Percentiles rank a stretch among this genome's conserved stretches.
phyloP scores from a whole-genome alignment of 92 coral and sea anemone species.

The Palythoa grandis region DNA sequence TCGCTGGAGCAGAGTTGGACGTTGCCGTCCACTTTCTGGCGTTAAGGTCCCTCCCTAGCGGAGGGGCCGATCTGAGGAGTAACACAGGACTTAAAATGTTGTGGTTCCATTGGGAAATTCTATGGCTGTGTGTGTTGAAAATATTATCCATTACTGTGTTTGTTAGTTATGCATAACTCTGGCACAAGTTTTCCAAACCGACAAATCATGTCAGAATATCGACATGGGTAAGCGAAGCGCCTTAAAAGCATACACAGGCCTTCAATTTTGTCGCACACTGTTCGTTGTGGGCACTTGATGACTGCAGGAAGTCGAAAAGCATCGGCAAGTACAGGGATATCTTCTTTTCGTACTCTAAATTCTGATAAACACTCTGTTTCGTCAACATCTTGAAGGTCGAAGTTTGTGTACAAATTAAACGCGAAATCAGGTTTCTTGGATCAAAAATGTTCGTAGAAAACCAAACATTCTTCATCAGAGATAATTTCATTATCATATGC shows the following conservation, averaged over 20 bases:
- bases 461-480: no score
- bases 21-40: no score
- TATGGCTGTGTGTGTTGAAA: conserved; percentile 21
- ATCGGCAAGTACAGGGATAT: conserved; percentile 23
- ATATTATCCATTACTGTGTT: no score
- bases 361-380: conserved; percentile 45
- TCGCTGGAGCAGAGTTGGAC: no score
- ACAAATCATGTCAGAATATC: no score
- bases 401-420: conserved; percentile 24
- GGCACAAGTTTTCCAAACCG: no score
- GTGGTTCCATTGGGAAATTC: conserved; percentile 28
- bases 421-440: conserved; percentile 38
- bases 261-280: conserved; percentile 40
- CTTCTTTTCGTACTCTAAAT: conserved; percentile 45
- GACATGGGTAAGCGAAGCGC: conserved; percentile 18
- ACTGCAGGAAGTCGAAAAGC: conserved; percentile 27
- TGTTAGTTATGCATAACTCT: no score
- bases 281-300: conserved; percentile 37
- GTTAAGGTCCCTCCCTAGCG: no score
- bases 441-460: not conserved
- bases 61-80: no score
- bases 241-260: conserved; percentile 23
- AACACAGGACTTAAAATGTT: not conserved
- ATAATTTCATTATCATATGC: no score
- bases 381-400: conserved; percentile 24